A percentile compares a stretch with the other conserved stretches of the same genome.
Conservation (phyloP, 1,140 invertebrate species). For the Lepidurus packardi region DNA sequence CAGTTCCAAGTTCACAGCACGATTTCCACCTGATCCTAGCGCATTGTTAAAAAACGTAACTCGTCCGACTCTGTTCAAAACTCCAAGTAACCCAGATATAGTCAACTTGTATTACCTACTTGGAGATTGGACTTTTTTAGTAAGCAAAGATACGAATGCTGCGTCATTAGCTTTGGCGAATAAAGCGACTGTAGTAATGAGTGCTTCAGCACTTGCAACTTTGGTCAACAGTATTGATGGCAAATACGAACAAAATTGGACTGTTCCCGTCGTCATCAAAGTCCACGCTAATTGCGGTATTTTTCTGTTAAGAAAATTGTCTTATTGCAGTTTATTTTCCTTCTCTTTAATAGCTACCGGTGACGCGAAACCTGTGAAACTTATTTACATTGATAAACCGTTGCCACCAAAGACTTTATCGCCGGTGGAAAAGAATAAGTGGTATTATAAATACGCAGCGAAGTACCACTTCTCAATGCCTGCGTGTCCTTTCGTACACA, state of each 20-base stretch:
- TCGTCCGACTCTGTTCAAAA: neutral
- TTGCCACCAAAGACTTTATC: neutral
- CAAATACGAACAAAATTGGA: neutral
- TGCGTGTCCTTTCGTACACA: neutral
- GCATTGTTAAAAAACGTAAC: neutral
- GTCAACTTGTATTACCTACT: neutral
- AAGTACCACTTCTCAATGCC: constrained; percentile 6
- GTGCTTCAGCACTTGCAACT: neutral
- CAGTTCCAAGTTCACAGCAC: neutral
- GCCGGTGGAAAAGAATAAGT: neutral
- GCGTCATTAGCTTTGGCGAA: constrained; percentile 4
- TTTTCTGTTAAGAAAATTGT: neutral
- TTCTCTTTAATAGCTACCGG: neutral
- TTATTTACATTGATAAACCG: constrained; percentile 11
- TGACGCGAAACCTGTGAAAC: neutral
- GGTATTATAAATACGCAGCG: neutral
- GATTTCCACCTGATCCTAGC: neutral
- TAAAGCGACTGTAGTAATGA: neutral
- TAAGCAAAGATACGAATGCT: constrained; percentile 1
- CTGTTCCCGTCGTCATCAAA: neutral
- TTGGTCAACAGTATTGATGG: neutral
- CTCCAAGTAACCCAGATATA: neutral
- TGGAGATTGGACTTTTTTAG: neutral
- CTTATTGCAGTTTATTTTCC: neutral
- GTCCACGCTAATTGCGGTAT: neutral